Percentiles rank a stretch among this genome's conserved stretches.
These are phyloP conservation scores for Sitobion miscanthi DNA, from an alignment of 1,140 invertebrate species.

Conservation along the genomic window DNA sequence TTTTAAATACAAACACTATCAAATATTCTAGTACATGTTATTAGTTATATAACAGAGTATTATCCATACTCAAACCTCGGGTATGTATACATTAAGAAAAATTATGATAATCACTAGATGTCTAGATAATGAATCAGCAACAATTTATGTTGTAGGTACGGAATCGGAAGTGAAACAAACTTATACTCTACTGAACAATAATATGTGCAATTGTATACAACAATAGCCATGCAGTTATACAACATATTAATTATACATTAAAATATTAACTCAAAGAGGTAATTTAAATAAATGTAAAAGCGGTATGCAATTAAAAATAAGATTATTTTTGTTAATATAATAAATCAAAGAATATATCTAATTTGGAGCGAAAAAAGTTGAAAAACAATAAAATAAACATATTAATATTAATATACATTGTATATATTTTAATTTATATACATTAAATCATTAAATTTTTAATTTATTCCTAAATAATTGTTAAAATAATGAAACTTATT, in stretches of 20 bases:
- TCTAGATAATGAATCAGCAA: neutral
- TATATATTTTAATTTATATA: neutral
- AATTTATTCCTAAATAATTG: neutral
- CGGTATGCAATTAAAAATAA: neutral
- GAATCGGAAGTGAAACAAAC: too few relatives aligned
- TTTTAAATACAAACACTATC: conserved; percentile 2
- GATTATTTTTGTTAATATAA: neutral
- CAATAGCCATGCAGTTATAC: neutral
- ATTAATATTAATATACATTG: neutral
- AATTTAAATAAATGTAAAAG: too few relatives aligned
- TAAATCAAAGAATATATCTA: neutral
- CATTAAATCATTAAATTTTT: too few relatives aligned
- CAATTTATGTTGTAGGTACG: neutral
- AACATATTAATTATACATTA: neutral
- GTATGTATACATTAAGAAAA: neutral
- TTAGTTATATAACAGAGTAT: neutral
- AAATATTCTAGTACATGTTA: neutral
- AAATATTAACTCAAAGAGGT: neutral
- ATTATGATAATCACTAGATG: neutral
- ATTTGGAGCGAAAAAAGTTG: neutral
- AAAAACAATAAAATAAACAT: neutral
- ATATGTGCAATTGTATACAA: neutral
- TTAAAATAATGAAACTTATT: neutral
- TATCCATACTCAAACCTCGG: neutral
- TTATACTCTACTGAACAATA: too few relatives aligned